These are phyloP conservation scores for Atrina japonica DNA, from an alignment of 2,888 invertebrate species.

Conservation along the genomic window DNA sequence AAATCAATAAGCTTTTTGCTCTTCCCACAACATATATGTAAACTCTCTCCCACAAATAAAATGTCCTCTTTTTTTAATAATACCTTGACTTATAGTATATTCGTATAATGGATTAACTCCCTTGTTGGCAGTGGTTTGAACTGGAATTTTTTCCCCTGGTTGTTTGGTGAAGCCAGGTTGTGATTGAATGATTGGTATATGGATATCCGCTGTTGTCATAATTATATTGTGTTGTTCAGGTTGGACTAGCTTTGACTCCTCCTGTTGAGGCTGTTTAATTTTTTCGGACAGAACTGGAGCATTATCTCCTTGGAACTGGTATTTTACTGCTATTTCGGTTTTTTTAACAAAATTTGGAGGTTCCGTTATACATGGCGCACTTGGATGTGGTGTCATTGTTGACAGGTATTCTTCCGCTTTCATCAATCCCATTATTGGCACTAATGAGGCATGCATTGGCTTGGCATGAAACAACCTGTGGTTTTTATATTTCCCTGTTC, in stretches of 20 bases:
- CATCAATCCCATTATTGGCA: slow-evolving; percentile 82
- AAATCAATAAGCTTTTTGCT: too few relatives aligned
- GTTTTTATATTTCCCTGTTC: slow-evolving; percentile 83
- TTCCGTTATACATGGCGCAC: background rate
- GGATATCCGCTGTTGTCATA: slow-evolving; percentile 3
- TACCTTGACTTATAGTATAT: slow-evolving; percentile 38
- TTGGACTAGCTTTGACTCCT: slow-evolving; percentile 55
- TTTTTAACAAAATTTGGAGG: background rate
- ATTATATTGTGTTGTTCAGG: slow-evolving; percentile 26
- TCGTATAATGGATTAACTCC: slow-evolving; percentile 67
- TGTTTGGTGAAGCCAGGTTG: background rate
- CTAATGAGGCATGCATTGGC: slow-evolving; percentile 82
- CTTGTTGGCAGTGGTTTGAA: background rate
- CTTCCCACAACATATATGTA: too few relatives aligned
- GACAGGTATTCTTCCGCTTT: slow-evolving; percentile 78
- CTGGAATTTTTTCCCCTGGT: slow-evolving; percentile 1
- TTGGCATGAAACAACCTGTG: slow-evolving; percentile 81
- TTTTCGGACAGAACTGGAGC: background rate
- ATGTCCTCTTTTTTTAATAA: too few relatives aligned
- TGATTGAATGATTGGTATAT: background rate
- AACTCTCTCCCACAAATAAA: too few relatives aligned
- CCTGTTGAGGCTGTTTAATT: slow-evolving; percentile 8
- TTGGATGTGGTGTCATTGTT: slow-evolving; percentile 10
- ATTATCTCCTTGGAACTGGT: background rate
- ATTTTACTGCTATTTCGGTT: background rate